Conservation (phyloP, 2,797 vertebrate genomes). For the Characodon lateralis region DNA sequence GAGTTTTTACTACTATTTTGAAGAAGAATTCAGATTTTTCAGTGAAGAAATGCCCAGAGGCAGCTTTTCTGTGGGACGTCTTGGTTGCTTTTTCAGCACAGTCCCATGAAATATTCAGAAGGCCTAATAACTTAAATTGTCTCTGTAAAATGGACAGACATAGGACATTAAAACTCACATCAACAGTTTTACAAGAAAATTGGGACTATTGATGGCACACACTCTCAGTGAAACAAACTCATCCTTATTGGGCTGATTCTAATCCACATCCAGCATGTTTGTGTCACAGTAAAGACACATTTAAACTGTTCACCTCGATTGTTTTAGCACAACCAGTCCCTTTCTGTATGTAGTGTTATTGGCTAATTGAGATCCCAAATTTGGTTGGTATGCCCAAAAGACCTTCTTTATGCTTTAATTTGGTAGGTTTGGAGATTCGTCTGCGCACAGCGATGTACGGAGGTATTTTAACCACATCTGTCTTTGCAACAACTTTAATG, state of each 20-base stretch:
- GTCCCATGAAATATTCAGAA: slow-evolving; percentile 42
- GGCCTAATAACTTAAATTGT: neutral
- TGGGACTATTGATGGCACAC: slow-evolving; percentile 34
- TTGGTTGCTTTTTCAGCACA: slow-evolving; percentile 11
- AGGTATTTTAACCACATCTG: neutral
- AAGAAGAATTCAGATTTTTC: neutral
- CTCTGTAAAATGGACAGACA: slow-evolving; percentile 29
- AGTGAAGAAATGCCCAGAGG: slow-evolving; percentile 39
- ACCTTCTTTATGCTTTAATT: slow-evolving; percentile 12
- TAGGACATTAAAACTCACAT: slow-evolving; percentile 38
- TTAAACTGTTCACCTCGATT: slow-evolving; percentile 21
- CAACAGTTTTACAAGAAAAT: slow-evolving; percentile 58
- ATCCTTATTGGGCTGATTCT: slow-evolving; percentile 18
- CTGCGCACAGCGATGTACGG: neutral
- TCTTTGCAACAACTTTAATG: neutral
- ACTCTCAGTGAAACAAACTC: slow-evolving; percentile 41
- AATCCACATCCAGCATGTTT: slow-evolving; percentile 11
- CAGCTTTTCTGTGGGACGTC: slow-evolving; percentile 12
- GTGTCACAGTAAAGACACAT: slow-evolving; percentile 7
- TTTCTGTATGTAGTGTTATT: slow-evolving; percentile 23
- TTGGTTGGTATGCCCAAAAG: slow-evolving; percentile 27
- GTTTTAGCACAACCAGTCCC: slow-evolving; percentile 40
- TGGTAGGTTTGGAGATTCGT: neutral
- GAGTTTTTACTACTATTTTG: slow-evolving; percentile 46
- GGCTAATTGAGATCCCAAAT: slow-evolving; percentile 18